These are phyloP conservation scores for Ophonus ardosiacus DNA, from an alignment of 2,888 invertebrate species.

Conservation along the genomic window DNA sequence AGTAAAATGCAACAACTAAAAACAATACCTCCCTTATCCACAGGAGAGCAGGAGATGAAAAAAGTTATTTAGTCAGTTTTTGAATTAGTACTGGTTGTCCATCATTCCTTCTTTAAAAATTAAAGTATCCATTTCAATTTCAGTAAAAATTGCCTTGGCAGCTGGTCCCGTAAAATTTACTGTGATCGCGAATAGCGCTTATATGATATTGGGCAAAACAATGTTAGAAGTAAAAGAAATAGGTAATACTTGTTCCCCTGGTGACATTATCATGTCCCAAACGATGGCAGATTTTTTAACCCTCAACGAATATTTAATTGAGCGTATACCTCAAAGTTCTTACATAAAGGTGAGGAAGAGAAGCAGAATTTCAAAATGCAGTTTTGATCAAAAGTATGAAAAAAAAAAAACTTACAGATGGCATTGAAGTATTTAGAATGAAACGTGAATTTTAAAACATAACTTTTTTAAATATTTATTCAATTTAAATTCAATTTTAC, in stretches of 20 bases:
- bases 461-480: too few species aligned
- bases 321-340: neutral
- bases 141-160: slow-evolving; percentile 82
- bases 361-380: too few species aligned
- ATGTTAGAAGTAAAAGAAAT: slow-evolving; percentile 80
- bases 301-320: slow-evolving; percentile 78
- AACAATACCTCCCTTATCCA: too few species aligned
- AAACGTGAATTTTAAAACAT: too few species aligned
- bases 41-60: too few species aligned
- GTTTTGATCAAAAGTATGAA: too few species aligned
- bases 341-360: neutral
- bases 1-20: too few species aligned
- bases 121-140: slow-evolving; percentile 46
- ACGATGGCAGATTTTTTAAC: slow-evolving; percentile 76
- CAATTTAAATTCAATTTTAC: too few species aligned
- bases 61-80: too few species aligned
- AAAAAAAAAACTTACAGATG: too few species aligned
- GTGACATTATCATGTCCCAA: slow-evolving; percentile 80
- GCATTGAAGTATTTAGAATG: too few species aligned
- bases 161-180: slow-evolving; percentile 80
- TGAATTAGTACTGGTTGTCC: too few species aligned
- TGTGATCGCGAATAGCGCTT: slow-evolving; percentile 78
- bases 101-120: neutral
- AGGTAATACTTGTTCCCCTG: slow-evolving; percentile 77
- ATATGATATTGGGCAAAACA: slow-evolving; percentile 81